phyloP scores from a whole-genome alignment of 2,888 invertebrate genomes.

The Lathronympha strigana region DNA sequence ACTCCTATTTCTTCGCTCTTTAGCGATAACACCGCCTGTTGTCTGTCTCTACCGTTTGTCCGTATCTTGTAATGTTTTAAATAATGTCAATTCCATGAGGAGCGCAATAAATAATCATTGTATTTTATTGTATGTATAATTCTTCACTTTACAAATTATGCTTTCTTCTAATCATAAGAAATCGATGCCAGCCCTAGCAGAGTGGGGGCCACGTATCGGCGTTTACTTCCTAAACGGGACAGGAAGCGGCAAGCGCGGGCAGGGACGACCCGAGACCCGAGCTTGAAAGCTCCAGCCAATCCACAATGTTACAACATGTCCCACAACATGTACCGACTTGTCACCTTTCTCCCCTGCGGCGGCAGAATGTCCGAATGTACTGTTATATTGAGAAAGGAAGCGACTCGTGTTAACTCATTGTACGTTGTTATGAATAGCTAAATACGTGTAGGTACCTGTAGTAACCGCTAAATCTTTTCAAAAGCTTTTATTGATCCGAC shows the following conservation, averaged over 20 bases:
- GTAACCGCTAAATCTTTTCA: neutral
- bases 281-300: conserved; percentile 26
- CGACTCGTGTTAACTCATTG: conserved; percentile 14
- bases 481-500: neutral
- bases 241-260: conserved; percentile 20
- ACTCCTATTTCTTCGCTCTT: too few relatives aligned
- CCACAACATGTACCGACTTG: neutral
- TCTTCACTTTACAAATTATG: too few relatives aligned
- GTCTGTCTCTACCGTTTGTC: too few relatives aligned
- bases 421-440: conserved; percentile 8
- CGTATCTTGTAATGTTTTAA: too few relatives aligned
- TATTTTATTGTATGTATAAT: too few relatives aligned
- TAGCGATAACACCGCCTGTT: too few relatives aligned
- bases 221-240: conserved; percentile 43
- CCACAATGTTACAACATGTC: neutral
- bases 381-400: conserved; percentile 19
- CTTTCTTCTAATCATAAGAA: too few relatives aligned
- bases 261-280: neutral
- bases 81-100: too few relatives aligned
- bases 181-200: conserved; percentile 21
- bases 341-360: neutral
- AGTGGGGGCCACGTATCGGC: conserved; percentile 34
- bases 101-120: too few relatives aligned
- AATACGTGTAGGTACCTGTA: neutral
- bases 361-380: conserved; percentile 16